phyloP scores from a whole-genome alignment of 1,140 invertebrate species.

The Himalopsyche phryganea region DNA sequence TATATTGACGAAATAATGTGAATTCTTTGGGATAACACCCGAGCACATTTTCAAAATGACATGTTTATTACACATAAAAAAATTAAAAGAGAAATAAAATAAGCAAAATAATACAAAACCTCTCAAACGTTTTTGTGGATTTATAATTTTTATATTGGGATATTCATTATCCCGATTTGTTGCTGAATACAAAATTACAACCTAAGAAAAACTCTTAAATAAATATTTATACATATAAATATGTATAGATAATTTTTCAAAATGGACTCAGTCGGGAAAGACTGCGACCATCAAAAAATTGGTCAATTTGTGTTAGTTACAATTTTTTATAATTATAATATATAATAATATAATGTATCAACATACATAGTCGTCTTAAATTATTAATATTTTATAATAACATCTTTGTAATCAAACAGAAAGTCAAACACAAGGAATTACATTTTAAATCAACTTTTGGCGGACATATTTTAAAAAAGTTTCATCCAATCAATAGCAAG shows the following conservation, averaged over 20 bases:
- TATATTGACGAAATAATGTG: no score
- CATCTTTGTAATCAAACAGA: no score
- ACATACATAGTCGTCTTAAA: neutral
- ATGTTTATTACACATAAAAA: no score
- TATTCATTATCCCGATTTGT: neutral
- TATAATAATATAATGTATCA: slow-evolving; percentile 2
- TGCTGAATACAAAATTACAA: slow-evolving; percentile 16
- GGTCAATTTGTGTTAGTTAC: slow-evolving; percentile 22
- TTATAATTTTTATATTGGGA: neutral
- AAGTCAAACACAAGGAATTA: no score
- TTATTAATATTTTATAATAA: no score
- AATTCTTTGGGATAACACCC: no score
- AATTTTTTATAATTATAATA: slow-evolving; percentile 2
- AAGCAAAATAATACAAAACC: neutral
- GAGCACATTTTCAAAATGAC: no score
- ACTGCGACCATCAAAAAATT: slow-evolving; percentile 27
- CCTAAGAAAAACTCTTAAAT: slow-evolving; percentile 19
- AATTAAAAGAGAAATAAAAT: neutral
- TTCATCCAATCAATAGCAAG: no score
- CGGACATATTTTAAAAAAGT: no score
- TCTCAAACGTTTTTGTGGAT: slow-evolving; percentile 1
- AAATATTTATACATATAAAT: slow-evolving; percentile 12
- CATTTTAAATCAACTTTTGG: no score
- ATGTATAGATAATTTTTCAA: slow-evolving; percentile 20
- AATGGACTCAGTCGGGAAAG: neutral